Conservation (phyloP, 2,797 vertebrate species). For the Danio tinwini region DNA sequence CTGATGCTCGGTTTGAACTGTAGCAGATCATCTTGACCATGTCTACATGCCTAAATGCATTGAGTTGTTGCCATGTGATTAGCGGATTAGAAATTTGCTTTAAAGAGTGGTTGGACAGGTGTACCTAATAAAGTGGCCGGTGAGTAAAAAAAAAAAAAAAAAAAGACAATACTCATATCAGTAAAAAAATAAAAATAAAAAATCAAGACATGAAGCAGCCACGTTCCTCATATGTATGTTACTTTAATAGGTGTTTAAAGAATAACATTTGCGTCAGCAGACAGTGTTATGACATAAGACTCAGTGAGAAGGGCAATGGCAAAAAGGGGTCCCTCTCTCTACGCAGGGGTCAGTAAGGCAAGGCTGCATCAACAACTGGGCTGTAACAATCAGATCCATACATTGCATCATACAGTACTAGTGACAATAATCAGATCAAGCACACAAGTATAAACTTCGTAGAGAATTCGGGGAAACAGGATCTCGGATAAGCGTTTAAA, state of each 20-base stretch:
- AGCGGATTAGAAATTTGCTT: no score
- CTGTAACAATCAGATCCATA: constrained; percentile 77
- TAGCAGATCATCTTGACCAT: no score
- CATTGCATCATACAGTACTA: constrained; percentile 73
- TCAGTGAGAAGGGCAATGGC: constrained; percentile 68
- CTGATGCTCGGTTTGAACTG: no score
- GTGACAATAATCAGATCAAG: constrained; percentile 76
- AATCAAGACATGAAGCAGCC: constrained; percentile 35
- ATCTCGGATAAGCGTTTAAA: constrained; percentile 61
- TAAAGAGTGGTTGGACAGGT: no score
- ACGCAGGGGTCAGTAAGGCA: constrained; percentile 83
- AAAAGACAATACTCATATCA: no score
- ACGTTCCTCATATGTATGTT: constrained; percentile 74
- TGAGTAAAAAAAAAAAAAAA: no score
- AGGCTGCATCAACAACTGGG: constrained; percentile 82
- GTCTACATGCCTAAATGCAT: no score
- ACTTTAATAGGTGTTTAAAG: constrained; percentile 85
- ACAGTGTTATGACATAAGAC: constrained; percentile 85
- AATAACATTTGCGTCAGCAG: constrained; percentile 83
- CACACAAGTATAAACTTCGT: constrained; percentile 73
- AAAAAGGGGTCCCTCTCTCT: constrained; percentile 78
- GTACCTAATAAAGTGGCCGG: no score
- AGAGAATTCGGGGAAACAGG: constrained; percentile 68
- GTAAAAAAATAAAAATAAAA: no score
- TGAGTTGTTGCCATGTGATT: no score